Percentiles rank a stretch among this genome's conserved stretches.
These are phyloP conservation scores for Drosophila mercatorum DNA, from an alignment of 2,888 invertebrate species.

Conservation along the genomic window DNA sequence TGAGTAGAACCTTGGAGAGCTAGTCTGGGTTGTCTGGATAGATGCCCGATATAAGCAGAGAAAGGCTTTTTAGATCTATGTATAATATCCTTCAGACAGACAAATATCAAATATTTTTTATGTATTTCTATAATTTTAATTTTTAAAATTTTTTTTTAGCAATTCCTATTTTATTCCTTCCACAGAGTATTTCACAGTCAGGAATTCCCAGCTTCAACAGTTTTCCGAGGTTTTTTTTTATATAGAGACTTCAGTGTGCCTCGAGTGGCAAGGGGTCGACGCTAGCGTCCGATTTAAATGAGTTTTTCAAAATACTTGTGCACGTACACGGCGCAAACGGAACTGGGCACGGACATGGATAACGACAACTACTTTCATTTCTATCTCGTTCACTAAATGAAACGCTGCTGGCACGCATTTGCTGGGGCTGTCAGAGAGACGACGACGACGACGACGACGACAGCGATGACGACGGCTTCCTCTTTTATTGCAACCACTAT, in stretches of 20 bases:
- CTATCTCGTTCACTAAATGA: conserved; percentile 41
- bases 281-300: conserved; percentile 74
- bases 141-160: background rate
- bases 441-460: conserved; percentile 36
- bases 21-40: background rate
- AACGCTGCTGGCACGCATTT: conserved; percentile 59
- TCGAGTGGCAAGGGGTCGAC: conserved; percentile 58
- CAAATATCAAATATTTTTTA: too few relatives aligned
- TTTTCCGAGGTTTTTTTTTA: conserved; percentile 22
- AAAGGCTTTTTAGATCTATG: background rate
- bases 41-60: background rate
- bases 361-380: conserved; percentile 71
- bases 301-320: conserved; percentile 80
- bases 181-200: background rate
- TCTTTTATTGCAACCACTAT: conserved; percentile 61
- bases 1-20: too few relatives aligned
- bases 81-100: background rate
- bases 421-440: conserved; percentile 37
- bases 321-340: conserved; percentile 69
- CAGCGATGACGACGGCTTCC: conserved; percentile 40
- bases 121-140: background rate
- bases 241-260: conserved; percentile 32
- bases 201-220: background rate
- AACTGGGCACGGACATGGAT: conserved; percentile 53
- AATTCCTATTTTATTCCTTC: background rate